Base-by-base conservation (phyloP, 1,140 invertebrate species). In the Penaeus vannamei region DNA sequence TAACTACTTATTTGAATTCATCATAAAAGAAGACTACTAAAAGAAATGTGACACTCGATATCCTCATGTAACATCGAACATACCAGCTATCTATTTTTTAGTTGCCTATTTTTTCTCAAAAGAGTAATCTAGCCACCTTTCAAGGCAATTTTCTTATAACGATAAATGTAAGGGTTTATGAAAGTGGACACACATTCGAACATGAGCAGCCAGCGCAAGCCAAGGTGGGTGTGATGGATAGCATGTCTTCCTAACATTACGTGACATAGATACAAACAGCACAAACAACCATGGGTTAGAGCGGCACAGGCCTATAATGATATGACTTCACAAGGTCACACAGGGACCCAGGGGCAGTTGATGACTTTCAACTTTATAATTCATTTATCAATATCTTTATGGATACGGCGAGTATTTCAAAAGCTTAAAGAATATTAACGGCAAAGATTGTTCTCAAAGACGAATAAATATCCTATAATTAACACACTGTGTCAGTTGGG, bases 361-460 rank as follows among this genome's bases (percentile, higher is more conserved):
- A 53, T 53, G 46, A 53, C 80, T 53, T 29, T 83, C 62, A 82
- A 64, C 53, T 66, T 62, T 42, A 82, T 32, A 72, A 77, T 32
- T 81, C 77, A 83, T 62, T 83, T n/a, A 84, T 80, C 82, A 79
- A 64, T 85, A 89, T 53, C 60, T 89, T 89, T 81, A 89, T 89
- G 87, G 87, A 89, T 89, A 89, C 87, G 79, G 87, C 87, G 42
- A 89, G 81, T 89, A 89, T 89, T 89, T 89, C 87, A 89, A 89
- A 89, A 89, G 87, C 87, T 89, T 89, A 85, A 89, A 69, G 66
- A 89, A 84, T 89, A 89, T 84, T 89, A 89, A 89, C 87, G 87
- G 84, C 87, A 89, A 89, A 84, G 87, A 89, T 85, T 89, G 66
- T 87, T 79, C 79, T 84, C 83, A 86, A 89, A 89, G 87, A 89